Conservation (phyloP, 2,113 vertebrate species). For the cattle (Bos taurus) region ARS-UCD2.0 NC_037332.1:67272501-67273000, state of each 20-base stretch:
- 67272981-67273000: neutral
- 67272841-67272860: neutral
- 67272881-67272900: neutral
- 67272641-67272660: neutral
- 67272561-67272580: neutral
- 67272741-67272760: neutral
- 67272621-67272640: neutral
- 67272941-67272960: neutral
- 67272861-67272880: rapidly evolving
- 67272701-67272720: neutral
- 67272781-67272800: neutral
- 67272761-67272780: neutral
- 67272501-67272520: neutral
- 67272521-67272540: neutral
- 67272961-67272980: slow-evolving; percentile 1
- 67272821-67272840: neutral
- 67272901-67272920: neutral
- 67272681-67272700: slow-evolving; percentile 41
- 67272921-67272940: neutral
- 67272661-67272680: neutral
- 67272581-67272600: neutral
- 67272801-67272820: neutral
- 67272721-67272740: neutral
- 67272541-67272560: neutral
- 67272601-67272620: neutral